Conservation (phyloP, 64 coral and sea anemone species). For the Montipora capricornis region DNA sequence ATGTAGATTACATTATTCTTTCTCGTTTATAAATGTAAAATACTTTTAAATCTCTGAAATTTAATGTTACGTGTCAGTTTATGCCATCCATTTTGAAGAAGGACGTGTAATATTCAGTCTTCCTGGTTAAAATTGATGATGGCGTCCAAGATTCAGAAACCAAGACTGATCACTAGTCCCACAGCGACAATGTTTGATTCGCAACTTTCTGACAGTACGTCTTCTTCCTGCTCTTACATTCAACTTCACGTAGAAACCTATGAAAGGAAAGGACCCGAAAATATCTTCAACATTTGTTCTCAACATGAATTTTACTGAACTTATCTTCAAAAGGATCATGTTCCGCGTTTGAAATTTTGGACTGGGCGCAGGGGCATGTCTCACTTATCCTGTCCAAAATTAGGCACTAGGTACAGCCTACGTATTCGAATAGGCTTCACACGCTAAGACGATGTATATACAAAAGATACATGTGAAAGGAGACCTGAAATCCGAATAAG, state of each 20-base stretch:
- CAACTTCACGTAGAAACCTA: not conserved
- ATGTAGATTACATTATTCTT: conserved; percentile 1
- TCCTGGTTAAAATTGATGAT: not conserved
- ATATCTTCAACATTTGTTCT: not conserved
- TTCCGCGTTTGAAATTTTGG: too few relatives aligned
- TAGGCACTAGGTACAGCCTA: too few relatives aligned
- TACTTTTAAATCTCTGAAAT: conserved; percentile 16
- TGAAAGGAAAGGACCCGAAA: not conserved
- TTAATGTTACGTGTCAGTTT: not conserved
- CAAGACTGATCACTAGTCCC: not conserved
- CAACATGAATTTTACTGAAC: too few relatives aligned
- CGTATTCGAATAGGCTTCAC: too few relatives aligned
- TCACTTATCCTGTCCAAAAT: too few relatives aligned
- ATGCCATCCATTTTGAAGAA: not conserved
- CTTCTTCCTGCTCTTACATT: not conserved
- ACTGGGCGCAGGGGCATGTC: too few relatives aligned
- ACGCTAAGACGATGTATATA: too few relatives aligned
- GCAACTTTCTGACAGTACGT: not conserved
- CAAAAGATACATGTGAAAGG: too few relatives aligned
- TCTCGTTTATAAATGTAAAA: conserved; percentile 40
- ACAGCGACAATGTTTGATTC: too few relatives aligned
- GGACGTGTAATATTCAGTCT: not conserved
- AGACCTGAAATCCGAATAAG: too few relatives aligned
- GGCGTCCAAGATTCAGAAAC: not conserved
- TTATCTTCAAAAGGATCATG: too few relatives aligned